Percentiles rank a stretch among this genome's conserved stretches.
phyloP scores from a whole-genome alignment of 35 echinoderm and acorn worm species.

The Ptychodera flava region DNA sequence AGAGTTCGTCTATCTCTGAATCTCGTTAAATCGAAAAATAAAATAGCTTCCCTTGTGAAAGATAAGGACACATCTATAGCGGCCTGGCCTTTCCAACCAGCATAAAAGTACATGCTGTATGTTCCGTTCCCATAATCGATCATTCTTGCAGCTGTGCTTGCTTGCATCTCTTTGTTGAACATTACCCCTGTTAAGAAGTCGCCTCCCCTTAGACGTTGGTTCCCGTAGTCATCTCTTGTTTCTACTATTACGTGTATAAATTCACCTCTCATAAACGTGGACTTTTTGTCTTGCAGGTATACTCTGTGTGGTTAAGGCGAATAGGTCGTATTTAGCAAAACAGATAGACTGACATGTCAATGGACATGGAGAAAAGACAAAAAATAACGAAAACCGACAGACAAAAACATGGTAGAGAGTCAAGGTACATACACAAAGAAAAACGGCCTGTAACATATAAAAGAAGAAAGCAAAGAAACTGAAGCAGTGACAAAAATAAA shows the following conservation, averaged over 20 bases:
- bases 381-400: not conserved
- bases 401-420: not conserved
- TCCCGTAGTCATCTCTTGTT: not conserved
- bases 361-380: not conserved
- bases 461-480: too few relatives aligned
- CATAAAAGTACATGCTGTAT: conserved; percentile 54
- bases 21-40: conserved; percentile 5
- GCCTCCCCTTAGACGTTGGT: not conserved
- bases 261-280: not conserved
- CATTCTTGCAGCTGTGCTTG: conserved; percentile 22
- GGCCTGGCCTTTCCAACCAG: conserved; percentile 30
- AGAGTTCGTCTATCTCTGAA: not conserved
- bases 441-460: too few relatives aligned
- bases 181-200: not conserved
- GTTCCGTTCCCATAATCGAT: conserved; percentile 44
- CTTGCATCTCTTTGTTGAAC: not conserved
- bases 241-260: not conserved
- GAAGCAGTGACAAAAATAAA: too few relatives aligned
- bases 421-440: not conserved
- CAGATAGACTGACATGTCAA: not conserved
- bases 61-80: conserved; percentile 20
- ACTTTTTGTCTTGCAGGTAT: not conserved
- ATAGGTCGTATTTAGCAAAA: not conserved
- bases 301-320: not conserved
- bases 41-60: conserved; percentile 5